Conservation (phyloP, 1,140 invertebrate species). For the Diorhabda carinulata region DNA sequence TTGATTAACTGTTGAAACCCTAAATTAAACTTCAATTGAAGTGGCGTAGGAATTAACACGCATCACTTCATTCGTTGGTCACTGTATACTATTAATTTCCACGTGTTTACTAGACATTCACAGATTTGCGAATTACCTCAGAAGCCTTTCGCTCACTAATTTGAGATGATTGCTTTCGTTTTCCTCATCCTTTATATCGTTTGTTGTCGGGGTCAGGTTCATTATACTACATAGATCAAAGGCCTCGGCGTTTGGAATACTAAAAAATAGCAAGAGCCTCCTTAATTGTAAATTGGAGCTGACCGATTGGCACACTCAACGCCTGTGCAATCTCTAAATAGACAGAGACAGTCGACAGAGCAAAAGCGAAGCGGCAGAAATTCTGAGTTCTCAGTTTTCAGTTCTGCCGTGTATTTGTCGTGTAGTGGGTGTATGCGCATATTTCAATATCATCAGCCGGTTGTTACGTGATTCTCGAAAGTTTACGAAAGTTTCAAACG, state of each 20-base stretch:
- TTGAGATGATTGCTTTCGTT: background rate
- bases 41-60: no score
- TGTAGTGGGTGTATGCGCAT: background rate
- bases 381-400: background rate
- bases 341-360: background rate
- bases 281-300: background rate
- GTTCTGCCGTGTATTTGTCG: background rate
- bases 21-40: no score
- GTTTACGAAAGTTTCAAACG: background rate
- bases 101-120: no score
- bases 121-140: no score
- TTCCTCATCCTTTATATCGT: background rate
- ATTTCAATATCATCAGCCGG: background rate
- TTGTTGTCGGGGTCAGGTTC: background rate
- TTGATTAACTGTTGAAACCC: no score
- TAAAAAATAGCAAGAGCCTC: background rate
- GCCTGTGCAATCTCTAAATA: slow-evolving; percentile 1
- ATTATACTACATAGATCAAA: background rate
- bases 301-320: background rate
- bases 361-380: background rate
- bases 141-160: background rate
- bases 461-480: background rate
- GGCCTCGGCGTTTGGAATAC: background rate
- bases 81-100: no score
- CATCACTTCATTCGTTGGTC: no score